Base-by-base conservation (phyloP, 2,113 vertebrate species). In the Coreoperca whiteheadi region DNA sequence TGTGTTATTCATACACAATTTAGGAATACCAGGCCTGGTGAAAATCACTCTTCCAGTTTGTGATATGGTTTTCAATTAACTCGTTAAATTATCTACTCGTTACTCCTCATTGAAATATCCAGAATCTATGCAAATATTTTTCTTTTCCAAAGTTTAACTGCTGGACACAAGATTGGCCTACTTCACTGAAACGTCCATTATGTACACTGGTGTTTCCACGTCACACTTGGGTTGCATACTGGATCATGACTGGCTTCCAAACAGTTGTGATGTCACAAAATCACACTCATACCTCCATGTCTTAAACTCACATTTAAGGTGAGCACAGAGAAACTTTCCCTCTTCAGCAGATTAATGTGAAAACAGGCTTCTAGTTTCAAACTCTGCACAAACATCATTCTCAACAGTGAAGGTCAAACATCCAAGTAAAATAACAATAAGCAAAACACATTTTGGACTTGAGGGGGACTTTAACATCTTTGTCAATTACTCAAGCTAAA, bases 61-160 rank as follows among this genome's bases (percentile, higher is more conserved):
- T 53, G 20, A 69, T 69, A 37, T 7, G 20, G 20, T 34, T 69
- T 69, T 53, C 30, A 69, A 69, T 69, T 51, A 53, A 51, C 28
- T 69, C 3, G 32, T 32, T 69, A 1, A 69, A 69, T 69, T 23
- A 69, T 53, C 18, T 23, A 34, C 20, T 32, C 20, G 14, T 50
- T 12, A 21, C 25, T 68, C 43, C 8, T 12, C 8, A 14, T 14
- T 43, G 41, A 28, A 32, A 8, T 18, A 20, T 21, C 18, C 43
- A 9, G 25, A 50, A 30, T 48, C 59, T 37, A 37, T 63, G 32
- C 59, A 63, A 34, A 61, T 9, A 48, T 21, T 68, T 48, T 50
- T 68, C 4, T 9, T 68, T 48, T 48, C 65, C 16, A 30, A 4
- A 41, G 12, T 46, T 46, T 14, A 46, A 14, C 43, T 46, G 43